Evolutionary conservation across 1,140 invertebrate species (phyloP).

Genomic region (Uloborus diversus): DNA sequence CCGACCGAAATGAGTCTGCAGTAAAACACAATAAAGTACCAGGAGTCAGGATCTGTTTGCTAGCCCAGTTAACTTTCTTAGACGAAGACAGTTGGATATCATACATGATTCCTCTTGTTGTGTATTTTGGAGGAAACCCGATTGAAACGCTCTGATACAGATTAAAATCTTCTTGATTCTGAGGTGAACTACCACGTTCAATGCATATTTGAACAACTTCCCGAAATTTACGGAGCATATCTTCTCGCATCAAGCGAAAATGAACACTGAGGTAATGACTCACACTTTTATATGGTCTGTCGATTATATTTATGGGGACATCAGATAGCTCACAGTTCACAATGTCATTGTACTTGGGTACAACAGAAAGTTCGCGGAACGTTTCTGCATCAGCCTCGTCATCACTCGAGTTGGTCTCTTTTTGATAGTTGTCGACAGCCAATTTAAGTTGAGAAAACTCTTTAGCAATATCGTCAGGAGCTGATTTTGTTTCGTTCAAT

Average conservation of each 20-base stretch:
- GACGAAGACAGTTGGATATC: neutral
- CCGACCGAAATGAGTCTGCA: conserved; percentile 72
- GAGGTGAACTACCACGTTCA: neutral
- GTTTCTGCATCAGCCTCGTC: neutral
- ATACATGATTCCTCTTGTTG: neutral
- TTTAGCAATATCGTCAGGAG: neutral
- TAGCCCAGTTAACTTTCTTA: neutral
- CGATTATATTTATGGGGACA: conserved; percentile 30
- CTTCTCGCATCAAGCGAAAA: conserved; percentile 35
- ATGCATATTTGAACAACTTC: conserved; percentile 1
- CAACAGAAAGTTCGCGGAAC: conserved; percentile 18
- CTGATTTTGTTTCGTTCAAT: neutral
- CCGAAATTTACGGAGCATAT: conserved; percentile 35
- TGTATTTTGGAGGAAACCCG: neutral
- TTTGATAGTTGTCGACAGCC: neutral
- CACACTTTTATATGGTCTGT: conserved; percentile 30
- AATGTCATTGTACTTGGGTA: conserved; percentile 30
- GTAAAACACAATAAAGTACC: conserved; percentile 78
- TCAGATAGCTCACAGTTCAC: neutral
- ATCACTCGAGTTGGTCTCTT: neutral
- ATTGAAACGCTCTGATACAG: conserved; percentile 7
- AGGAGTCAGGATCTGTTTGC: conserved; percentile 66
- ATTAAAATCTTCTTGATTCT: neutral
- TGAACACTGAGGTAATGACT: conserved; percentile 31
- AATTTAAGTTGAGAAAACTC: conserved; percentile 1